These are phyloP conservation scores for Indri indri DNA, from an alignment of 2,113 vertebrate genomes.

Conservation along the genomic window DNA sequence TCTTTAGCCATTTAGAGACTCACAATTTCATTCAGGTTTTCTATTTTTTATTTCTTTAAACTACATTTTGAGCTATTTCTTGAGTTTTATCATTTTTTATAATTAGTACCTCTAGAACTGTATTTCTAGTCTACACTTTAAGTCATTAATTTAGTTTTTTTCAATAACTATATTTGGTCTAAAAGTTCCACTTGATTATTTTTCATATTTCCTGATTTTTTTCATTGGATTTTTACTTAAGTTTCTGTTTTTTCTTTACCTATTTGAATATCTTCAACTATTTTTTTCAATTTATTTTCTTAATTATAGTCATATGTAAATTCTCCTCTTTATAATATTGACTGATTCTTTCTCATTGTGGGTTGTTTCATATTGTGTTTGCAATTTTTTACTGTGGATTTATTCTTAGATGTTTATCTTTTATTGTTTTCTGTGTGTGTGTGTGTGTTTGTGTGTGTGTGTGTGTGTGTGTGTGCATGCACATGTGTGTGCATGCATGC, in stretches of 20 bases:
- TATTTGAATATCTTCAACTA: background rate
- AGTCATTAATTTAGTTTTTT: background rate
- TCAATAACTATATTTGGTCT: background rate
- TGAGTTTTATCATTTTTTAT: background rate
- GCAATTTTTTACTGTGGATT: background rate
- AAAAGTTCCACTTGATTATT: background rate
- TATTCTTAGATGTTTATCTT: background rate
- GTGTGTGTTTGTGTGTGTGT: background rate
- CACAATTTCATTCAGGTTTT: background rate
- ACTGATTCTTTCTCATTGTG: background rate
- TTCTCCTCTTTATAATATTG: background rate
- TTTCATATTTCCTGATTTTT: background rate
- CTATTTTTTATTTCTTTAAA: background rate
- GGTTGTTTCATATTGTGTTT: background rate
- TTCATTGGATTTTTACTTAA: background rate
- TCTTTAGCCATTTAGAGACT: background rate
- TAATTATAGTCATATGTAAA: background rate
- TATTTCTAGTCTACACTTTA: background rate
- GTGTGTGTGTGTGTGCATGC: no score
- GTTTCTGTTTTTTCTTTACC: background rate
- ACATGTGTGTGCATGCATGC: no score
- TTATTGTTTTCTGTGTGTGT: background rate
- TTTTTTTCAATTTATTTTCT: background rate
- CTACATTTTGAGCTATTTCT: background rate
- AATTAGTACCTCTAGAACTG: background rate